Evolutionary conservation across 2,113 vertebrate genomes (phyloP).

Genomic region (Oenanthe oenanthe): DNA sequence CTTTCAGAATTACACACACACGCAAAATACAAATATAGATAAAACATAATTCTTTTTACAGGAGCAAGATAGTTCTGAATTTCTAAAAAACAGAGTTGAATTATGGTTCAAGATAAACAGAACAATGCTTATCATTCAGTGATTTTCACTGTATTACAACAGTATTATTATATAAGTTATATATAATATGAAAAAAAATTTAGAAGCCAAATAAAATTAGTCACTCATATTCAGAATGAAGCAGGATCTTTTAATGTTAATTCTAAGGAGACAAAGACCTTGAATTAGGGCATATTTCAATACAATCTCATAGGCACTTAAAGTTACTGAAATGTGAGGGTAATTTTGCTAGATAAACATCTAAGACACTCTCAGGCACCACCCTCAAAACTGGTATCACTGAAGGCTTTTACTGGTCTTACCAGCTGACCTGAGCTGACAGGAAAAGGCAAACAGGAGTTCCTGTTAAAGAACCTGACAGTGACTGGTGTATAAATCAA

Average conservation of each 20-base stretch:
- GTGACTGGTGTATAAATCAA: neutral
- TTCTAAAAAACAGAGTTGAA: neutral
- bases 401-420: neutral
- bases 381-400: neutral
- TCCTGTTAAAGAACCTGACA: neutral
- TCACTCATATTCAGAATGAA: neutral
- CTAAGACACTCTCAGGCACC: neutral
- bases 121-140: neutral
- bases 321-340: neutral
- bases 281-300: neutral
- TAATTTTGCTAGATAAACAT: neutral
- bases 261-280: neutral
- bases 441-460: neutral
- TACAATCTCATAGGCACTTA: neutral
- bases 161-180: neutral
- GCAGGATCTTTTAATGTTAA: neutral
- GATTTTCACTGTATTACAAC: neutral
- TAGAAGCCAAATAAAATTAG: neutral
- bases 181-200: neutral
- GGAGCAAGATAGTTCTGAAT: neutral
- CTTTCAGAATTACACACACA: neutral
- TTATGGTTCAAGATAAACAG: neutral
- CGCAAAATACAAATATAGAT: neutral
- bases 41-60: neutral
- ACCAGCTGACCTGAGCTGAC: neutral